phyloP scores from a whole-genome alignment of 2,797 vertebrate genomes.

The Gymnopithys bicolor region DNA sequence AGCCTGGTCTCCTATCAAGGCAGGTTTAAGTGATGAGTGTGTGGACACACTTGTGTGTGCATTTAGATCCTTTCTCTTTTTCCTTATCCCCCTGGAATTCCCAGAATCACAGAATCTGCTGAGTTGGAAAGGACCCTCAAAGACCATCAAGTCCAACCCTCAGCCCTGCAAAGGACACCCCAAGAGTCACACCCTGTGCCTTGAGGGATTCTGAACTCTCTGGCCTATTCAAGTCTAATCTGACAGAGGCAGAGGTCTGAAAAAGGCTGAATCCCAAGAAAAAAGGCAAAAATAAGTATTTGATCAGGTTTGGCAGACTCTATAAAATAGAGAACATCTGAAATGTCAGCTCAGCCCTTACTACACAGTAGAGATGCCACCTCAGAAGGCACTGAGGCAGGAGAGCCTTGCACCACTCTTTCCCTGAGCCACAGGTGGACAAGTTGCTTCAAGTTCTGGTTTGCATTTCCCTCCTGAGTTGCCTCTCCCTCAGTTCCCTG shows the following conservation, averaged over 20 bases:
- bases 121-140: background rate
- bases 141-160: background rate
- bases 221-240: background rate
- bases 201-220: background rate
- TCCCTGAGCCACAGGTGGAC: accelerated
- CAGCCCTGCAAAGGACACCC: background rate
- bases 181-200: background rate
- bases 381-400: background rate
- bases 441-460: background rate
- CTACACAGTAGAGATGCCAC: background rate
- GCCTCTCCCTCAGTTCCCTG: background rate
- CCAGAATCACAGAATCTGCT: background rate
- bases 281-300: background rate
- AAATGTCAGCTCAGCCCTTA: background rate
- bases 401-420: background rate
- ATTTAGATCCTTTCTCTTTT: background rate
- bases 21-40: background rate
- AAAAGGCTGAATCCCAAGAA: background rate
- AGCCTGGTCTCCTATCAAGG: background rate
- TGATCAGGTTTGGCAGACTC: background rate
- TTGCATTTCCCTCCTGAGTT: background rate
- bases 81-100: background rate
- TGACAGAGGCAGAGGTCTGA: background rate
- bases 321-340: background rate
- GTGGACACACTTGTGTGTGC: background rate